A percentile compares a stretch with the other conserved stretches of the same genome.
phyloP scores from a whole-genome alignment of 2,888 invertebrate species.

The Ichneumoninae sp. region DNA sequence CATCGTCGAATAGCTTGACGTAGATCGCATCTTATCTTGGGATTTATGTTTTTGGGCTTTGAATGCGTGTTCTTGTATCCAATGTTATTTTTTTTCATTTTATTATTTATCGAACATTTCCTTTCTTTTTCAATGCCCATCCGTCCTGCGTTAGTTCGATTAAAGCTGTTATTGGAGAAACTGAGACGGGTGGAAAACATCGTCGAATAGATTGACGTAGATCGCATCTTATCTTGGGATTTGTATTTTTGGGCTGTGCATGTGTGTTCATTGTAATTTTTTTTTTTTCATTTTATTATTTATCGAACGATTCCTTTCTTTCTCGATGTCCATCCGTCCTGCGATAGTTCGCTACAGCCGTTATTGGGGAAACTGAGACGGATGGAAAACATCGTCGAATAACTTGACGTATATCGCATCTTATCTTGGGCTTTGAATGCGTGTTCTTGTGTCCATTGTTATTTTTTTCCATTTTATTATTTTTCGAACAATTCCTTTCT shows the following conservation, averaged over 20 bases:
- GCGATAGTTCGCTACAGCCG: constrained; percentile 42
- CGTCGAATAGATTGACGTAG: background rate
- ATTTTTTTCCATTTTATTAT: constrained; percentile 41
- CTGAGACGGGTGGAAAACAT: constrained; percentile 1
- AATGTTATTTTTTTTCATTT: too few relatives aligned
- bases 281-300: too few relatives aligned
- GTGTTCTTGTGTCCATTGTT: too few relatives aligned
- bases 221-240: background rate
- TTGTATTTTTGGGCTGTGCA: too few relatives aligned
- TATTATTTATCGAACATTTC: too few relatives aligned
- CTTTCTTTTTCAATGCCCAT: constrained; percentile 39
- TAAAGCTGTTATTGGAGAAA: constrained; percentile 22
- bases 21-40: background rate
- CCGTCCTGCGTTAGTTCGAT: constrained; percentile 49
- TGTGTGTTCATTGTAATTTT: too few relatives aligned
- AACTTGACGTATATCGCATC: background rate
- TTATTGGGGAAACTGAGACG: constrained; percentile 20
- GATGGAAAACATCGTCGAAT: background rate
- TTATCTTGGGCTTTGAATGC: background rate
- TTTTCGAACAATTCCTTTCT: constrained; percentile 2
- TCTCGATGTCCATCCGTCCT: background rate
- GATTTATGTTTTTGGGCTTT: too few relatives aligned
- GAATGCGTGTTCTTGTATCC: too few relatives aligned
- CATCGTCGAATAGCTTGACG: constrained; percentile 1
- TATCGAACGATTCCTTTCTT: too few relatives aligned